phyloP scores from a whole-genome alignment of 1,140 invertebrate species.

The Wiebesia pumilae region DNA sequence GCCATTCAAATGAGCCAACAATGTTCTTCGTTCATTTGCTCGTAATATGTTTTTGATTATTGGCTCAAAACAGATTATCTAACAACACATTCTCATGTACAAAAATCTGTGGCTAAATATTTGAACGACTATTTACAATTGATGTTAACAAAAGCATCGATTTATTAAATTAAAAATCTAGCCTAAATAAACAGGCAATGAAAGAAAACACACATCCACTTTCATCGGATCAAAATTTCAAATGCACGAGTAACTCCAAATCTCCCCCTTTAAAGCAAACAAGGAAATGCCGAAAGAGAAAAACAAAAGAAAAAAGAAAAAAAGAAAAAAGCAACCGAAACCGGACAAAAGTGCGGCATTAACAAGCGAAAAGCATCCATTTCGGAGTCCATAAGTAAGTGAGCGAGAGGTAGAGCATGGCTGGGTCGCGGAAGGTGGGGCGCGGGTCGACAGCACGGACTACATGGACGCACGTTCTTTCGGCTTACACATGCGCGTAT shows the following conservation, averaged over 20 bases:
- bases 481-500: background rate
- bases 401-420: background rate
- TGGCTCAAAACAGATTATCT: background rate
- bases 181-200: conserved; percentile 1
- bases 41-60: background rate
- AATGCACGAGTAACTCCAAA: background rate
- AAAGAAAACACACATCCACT: background rate
- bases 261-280: background rate
- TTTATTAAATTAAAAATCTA: conserved; percentile 12
- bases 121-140: background rate
- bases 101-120: background rate
- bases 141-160: conserved; percentile 1
- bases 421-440: background rate
- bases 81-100: background rate
- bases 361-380: conserved; percentile 45
- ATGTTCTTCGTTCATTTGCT: background rate
- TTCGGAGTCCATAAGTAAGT: conserved; percentile 37
- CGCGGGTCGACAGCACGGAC: background rate
- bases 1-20: background rate
- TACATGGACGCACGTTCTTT: conserved; percentile 6
- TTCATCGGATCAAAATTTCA: conserved; percentile 14
- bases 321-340: background rate
- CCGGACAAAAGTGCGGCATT: conserved; percentile 32
- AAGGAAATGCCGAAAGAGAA: background rate
- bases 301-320: background rate